Percentiles rank a stretch among this genome's conserved stretches.
Conservation (phyloP, 2,888 invertebrate genomes). For the Oxyscelio sp. region DNA sequence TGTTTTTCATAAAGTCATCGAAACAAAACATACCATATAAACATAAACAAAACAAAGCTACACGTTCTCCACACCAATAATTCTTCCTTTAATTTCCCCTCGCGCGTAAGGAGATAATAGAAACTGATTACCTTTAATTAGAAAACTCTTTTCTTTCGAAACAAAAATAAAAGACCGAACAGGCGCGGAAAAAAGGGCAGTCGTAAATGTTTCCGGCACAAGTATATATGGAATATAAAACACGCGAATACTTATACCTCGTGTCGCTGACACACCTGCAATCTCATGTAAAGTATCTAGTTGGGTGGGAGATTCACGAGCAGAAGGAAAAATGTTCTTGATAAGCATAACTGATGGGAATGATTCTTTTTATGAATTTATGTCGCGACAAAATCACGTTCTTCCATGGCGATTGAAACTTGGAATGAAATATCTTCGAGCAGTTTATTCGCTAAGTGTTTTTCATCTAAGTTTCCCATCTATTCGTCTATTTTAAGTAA, state of each 20-base stretch:
- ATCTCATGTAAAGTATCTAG: slow-evolving; percentile 46
- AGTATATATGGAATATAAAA: slow-evolving; percentile 35
- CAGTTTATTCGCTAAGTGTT: background rate
- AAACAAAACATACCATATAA: too few species aligned
- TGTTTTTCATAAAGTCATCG: too few species aligned
- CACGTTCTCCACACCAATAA: too few species aligned
- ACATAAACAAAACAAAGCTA: too few species aligned
- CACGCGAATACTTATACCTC: slow-evolving; percentile 45
- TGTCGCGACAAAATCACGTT: slow-evolving; percentile 14
- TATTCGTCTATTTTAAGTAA: too few species aligned
- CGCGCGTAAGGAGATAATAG: background rate
- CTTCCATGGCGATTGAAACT: background rate
- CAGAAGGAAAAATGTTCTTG: slow-evolving; percentile 30
- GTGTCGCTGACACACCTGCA: slow-evolving; percentile 52
- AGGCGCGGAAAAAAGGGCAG: background rate
- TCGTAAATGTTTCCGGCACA: background rate
- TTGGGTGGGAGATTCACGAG: slow-evolving; percentile 31
- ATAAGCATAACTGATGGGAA: slow-evolving; percentile 36
- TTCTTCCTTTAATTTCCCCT: slow-evolving; percentile 1
- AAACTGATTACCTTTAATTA: slow-evolving; percentile 33
- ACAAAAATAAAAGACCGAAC: background rate
- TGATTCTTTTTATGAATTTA: slow-evolving; percentile 41
- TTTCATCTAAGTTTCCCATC: background rate
- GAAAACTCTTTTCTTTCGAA: background rate
- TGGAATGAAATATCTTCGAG: background rate